Evolutionary conservation across 2,113 vertebrate species (phyloP).

Genomic region (Paradisaea rubra): DNA sequence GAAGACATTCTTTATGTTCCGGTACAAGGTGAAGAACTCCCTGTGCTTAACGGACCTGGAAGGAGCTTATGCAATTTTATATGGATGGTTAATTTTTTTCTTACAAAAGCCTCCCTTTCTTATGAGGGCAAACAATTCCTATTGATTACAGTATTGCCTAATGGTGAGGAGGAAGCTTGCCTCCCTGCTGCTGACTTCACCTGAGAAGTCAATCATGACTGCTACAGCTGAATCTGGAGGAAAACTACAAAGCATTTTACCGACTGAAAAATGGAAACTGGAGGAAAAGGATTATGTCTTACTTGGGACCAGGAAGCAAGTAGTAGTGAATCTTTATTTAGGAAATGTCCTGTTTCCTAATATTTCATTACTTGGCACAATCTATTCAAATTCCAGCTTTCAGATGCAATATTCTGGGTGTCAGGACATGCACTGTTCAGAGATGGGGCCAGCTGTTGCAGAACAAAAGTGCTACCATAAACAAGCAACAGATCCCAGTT

Average conservation of each 20-base stretch:
- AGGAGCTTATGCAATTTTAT: conserved; percentile 32
- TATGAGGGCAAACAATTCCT: neutral
- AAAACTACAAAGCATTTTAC: neutral
- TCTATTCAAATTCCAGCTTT: neutral
- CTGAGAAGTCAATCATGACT: neutral
- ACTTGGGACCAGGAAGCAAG: neutral
- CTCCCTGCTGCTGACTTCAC: neutral
- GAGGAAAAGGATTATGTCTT: neutral
- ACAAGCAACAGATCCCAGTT: neutral
- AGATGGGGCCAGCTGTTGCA: neutral
- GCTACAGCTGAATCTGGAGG: neutral
- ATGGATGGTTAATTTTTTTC: neutral
- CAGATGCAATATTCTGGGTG: neutral
- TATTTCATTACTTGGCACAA: neutral
- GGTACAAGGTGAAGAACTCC: neutral
- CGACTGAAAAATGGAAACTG: neutral
- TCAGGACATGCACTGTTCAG: neutral
- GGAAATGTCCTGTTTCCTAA: neutral
- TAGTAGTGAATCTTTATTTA: neutral
- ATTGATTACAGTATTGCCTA: neutral
- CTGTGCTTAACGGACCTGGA: conserved; percentile 44
- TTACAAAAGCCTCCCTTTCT: neutral
- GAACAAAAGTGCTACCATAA: neutral
- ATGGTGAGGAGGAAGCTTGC: neutral
- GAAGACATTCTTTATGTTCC: neutral